Conservation (phyloP, 1,140 invertebrate species). For the Zophobas atratus region DNA sequence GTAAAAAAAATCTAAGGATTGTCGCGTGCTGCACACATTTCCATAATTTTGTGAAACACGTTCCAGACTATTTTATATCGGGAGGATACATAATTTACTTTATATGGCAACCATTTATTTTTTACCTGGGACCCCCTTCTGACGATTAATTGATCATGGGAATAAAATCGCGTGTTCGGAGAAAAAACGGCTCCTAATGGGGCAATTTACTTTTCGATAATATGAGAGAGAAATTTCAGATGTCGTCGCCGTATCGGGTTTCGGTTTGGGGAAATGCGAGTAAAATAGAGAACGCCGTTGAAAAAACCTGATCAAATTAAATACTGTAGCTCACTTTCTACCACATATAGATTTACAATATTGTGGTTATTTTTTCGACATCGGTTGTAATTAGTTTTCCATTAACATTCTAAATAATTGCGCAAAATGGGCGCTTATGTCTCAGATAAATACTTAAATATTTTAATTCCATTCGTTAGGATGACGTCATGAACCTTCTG, state of each 20-base stretch:
- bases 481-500: too few relatives aligned
- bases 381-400: too few relatives aligned
- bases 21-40: conserved; percentile 45
- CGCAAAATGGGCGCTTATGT: too few relatives aligned
- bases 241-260: conserved; percentile 13
- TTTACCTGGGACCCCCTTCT: conserved; percentile 21
- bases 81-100: conserved; percentile 23
- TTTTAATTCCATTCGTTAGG: too few relatives aligned
- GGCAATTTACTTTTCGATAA: conserved; percentile 33
- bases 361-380: too few relatives aligned
- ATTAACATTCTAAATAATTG: too few relatives aligned
- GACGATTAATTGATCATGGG: conserved; percentile 31
- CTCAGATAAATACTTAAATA: too few relatives aligned
- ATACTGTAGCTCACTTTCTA: too few relatives aligned
- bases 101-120: background rate
- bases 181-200: background rate
- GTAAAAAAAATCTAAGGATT: conserved; percentile 33
- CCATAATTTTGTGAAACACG: conserved; percentile 44
- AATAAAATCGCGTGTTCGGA: conserved; percentile 23
- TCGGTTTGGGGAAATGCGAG: background rate
- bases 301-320: background rate
- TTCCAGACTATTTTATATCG: conserved; percentile 17
- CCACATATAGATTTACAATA: too few relatives aligned
- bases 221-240: conserved; percentile 35
- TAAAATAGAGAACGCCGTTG: too few relatives aligned